Evolutionary conservation across 2,113 vertebrate genomes (phyloP), one percentile per base, ranked within the genome.

Genomic region (Triplophysa siluroides): DNA sequence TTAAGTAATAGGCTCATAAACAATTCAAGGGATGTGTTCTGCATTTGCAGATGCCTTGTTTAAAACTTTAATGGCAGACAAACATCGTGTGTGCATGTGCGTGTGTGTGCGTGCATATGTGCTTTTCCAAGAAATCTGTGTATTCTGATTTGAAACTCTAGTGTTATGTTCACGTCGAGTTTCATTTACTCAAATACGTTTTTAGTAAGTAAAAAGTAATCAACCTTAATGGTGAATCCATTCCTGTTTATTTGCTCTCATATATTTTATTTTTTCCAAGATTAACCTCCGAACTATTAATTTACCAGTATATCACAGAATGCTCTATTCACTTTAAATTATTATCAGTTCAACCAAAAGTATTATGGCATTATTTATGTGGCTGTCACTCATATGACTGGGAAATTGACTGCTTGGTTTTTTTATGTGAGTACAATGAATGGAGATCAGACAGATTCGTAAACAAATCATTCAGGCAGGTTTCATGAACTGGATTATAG

Each of bases 221-320:
- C 58, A 62, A n/a, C 14, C 33, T 9, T 43, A 45, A 24, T 75
- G 58, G 21, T 19, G 58, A 24, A 75, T 75, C 33, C 29, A 43
- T 62, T 75, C 16, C 9, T 61, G 72, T 62, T 47, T 47, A 73
- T 75, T 43, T 75, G 58, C 21, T 61, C 21, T 45, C 21, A 75
- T 61, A 75, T 47, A 47, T 75, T 45, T 62, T 75, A 21, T 21
- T 62, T 75, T 21, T 47, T 14, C 62, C 33, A 13, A 4, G n/a
- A 61, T 62, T 62, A 62, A 62, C 38, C 21, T 10, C 2, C n/a
- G 18, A 62, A 58, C 72, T 75, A 47, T 75, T 75, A 11, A 62
- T 75, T 26, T 75, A 18, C 38, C 11, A 61, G 2, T 8, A 19
- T 38, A 26, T 14, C 3, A 73, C 10, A 60, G 19, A 60, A 73